Conservation (phyloP, 2,888 invertebrate genomes). For the Trichogramma evanescens region DNA sequence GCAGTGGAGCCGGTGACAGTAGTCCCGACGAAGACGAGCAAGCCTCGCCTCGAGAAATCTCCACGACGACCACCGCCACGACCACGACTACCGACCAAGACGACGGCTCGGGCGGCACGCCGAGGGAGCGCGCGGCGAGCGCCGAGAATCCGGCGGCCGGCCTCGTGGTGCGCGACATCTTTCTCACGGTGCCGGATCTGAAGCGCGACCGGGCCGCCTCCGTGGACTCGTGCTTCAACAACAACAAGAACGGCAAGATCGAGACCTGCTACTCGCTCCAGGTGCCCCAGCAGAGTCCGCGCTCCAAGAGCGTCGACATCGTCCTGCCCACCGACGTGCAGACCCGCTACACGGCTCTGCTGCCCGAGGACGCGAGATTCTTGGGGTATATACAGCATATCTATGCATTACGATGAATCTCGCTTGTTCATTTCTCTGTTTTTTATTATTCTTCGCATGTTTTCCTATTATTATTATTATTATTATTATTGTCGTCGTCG, state of each 20-base stretch:
- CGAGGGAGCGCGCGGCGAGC: not conserved
- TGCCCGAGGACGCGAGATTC: constrained; percentile 33
- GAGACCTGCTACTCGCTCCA: constrained; percentile 64
- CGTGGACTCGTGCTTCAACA: constrained; percentile 78
- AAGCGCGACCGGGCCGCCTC: constrained; percentile 81
- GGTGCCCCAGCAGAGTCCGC: constrained; percentile 64
- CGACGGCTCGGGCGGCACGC: constrained; percentile 19
- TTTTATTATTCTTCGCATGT: constrained; percentile 7
- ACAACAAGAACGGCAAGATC: constrained; percentile 61
- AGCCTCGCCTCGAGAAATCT: constrained; percentile 16
- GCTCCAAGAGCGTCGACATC: constrained; percentile 81
- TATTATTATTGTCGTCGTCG: too few relatives aligned
- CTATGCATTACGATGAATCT: constrained; percentile 47
- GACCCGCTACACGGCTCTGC: constrained; percentile 75
- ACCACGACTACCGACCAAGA: constrained; percentile 25
- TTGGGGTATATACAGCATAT: too few relatives aligned
- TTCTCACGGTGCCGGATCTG: constrained; percentile 74
- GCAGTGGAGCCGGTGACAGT: constrained; percentile 4
- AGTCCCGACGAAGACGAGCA: constrained; percentile 25
- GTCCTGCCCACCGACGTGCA: constrained; percentile 80
- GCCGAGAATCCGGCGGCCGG: constrained; percentile 16
- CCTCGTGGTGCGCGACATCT: constrained; percentile 62
- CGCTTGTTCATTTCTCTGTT: constrained; percentile 10
- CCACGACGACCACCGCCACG: constrained; percentile 27
- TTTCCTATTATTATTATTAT: not conserved